These are phyloP conservation scores for Nothobranchius kuhntae DNA, from an alignment of 2,113 vertebrate species.

Conservation along the genomic window DNA sequence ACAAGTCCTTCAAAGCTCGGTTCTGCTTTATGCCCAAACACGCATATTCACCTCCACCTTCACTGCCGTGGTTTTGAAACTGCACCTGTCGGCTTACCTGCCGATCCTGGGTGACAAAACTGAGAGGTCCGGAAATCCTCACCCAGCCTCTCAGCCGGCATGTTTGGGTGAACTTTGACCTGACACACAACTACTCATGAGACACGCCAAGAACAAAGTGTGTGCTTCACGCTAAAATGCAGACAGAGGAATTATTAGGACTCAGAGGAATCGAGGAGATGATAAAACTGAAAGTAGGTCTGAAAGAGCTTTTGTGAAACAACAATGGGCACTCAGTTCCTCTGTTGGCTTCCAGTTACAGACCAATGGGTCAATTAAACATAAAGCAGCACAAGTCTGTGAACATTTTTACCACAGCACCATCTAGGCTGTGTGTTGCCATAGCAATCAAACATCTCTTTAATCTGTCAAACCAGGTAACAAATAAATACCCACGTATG, in stretches of 20 bases:
- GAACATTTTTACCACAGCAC: conserved; percentile 4
- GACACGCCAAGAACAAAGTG: background rate
- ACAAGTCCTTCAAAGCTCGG: conserved; percentile 34
- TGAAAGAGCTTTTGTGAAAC: conserved; percentile 23
- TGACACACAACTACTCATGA: background rate
- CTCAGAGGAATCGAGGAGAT: conserved; percentile 8
- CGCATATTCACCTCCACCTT: conserved; percentile 40
- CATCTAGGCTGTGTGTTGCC: conserved; percentile 5
- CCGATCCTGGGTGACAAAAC: conserved; percentile 63
- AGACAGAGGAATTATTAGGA: conserved; percentile 20
- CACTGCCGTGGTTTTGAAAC: conserved; percentile 50
- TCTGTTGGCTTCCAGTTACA: conserved; percentile 29
- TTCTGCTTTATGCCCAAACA: conserved; percentile 24
- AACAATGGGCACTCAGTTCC: conserved; percentile 18
- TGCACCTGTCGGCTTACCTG: conserved; percentile 67
- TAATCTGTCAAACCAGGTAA: background rate
- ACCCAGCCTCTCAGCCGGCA: background rate
- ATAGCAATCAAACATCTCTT: conserved; percentile 15
- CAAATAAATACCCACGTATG: background rate
- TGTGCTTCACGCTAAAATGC: background rate
- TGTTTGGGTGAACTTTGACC: conserved; percentile 1
- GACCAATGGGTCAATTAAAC: conserved; percentile 35
- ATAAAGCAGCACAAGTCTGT: background rate
- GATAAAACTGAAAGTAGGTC: conserved; percentile 18
- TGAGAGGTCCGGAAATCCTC: conserved; percentile 8